phyloP scores from a whole-genome alignment of 2,113 vertebrate genomes.

The Poeciliopsis turrubarensis region DNA sequence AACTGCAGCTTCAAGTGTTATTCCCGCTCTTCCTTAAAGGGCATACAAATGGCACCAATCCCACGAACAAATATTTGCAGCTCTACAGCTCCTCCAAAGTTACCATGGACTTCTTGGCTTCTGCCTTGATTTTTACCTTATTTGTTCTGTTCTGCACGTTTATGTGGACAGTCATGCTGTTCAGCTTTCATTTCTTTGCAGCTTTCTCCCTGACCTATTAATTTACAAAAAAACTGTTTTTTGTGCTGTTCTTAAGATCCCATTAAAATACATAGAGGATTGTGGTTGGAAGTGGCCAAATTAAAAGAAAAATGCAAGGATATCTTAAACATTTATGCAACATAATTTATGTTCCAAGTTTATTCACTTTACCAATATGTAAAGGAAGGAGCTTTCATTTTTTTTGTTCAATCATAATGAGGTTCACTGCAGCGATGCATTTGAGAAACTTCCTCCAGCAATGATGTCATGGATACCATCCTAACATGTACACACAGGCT shows the following conservation, averaged over 20 bases:
- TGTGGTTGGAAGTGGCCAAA: background rate
- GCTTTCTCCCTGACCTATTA: background rate
- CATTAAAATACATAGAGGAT: background rate
- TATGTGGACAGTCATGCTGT: too few relatives aligned
- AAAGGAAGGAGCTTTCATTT: background rate
- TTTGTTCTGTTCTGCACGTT: too few relatives aligned
- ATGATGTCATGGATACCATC: conserved; percentile 64
- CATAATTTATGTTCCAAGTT: conserved; percentile 16
- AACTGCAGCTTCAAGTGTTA: background rate
- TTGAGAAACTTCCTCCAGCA: conserved; percentile 33
- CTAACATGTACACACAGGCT: conserved; percentile 18
- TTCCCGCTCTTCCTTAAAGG: background rate
- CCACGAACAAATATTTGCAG: background rate
- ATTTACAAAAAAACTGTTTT: background rate
- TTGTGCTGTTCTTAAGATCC: background rate
- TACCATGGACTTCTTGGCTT: background rate
- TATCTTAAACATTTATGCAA: background rate
- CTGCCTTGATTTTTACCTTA: background rate
- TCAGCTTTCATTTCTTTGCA: background rate
- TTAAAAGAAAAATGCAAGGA: too few relatives aligned
- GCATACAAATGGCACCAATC: background rate
- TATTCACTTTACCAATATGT: conserved; percentile 15
- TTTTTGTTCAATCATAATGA: background rate
- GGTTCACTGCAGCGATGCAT: conserved; percentile 19
- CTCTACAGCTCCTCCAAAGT: background rate